A percentile compares a stretch with the other conserved stretches of the same genome.
Evolutionary conservation across 2,113 vertebrate species (phyloP).

Genomic region (Neolamprologus falcicula): DNA sequence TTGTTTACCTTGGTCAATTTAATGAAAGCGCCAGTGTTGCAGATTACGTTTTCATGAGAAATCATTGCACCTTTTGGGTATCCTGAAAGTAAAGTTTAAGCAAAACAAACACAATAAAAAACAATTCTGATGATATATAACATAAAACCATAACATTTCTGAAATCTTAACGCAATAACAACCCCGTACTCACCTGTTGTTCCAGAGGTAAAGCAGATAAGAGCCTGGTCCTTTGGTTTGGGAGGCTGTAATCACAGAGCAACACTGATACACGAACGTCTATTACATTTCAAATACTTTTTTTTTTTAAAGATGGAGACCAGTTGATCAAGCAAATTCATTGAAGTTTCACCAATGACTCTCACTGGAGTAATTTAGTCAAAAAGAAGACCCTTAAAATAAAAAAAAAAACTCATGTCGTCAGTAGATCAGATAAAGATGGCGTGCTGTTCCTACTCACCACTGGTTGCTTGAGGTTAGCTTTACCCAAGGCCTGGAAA

Average conservation of each 20-base stretch:
- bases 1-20: conserved; percentile 84
- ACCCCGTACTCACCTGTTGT: conserved; percentile 68
- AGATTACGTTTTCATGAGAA: conserved; percentile 85
- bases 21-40: conserved; percentile 86
- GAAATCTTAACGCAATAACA: not conserved
- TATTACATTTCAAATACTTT: not conserved
- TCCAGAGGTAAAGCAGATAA: conserved; percentile 79
- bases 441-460: conserved; percentile 63
- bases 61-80: conserved; percentile 93
- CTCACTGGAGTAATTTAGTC: not conserved
- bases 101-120: not conserved
- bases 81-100: conserved; percentile 65
- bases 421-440: not conserved
- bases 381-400: not conserved
- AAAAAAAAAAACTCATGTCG: not conserved
- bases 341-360: not conserved
- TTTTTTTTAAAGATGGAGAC: not conserved
- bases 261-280: not conserved
- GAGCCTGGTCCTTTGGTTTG: conserved; percentile 66
- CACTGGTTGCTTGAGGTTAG: conserved; percentile 71
- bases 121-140: not conserved
- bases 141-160: not conserved
- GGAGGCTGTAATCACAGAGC: conserved; percentile 63
- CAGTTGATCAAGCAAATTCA: not conserved
- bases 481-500: conserved; percentile 78